A percentile compares a stretch with the other conserved stretches of the same genome.
Conservation (phyloP, 1,140 invertebrate species). For the Tetraneura akinire region DNA sequence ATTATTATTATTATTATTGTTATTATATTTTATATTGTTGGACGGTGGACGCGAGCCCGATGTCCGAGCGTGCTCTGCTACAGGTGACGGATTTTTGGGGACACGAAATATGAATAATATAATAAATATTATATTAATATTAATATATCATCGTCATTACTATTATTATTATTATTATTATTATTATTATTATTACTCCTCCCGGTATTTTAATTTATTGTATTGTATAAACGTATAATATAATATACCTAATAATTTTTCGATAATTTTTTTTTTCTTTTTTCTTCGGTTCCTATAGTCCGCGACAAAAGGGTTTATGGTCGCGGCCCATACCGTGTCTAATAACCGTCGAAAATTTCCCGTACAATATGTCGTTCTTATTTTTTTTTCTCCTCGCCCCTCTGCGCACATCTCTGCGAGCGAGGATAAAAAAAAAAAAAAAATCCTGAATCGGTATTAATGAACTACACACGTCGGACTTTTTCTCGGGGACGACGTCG, state of each 20-base stretch:
- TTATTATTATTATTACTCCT: neutral
- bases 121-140: no score
- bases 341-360: constrained; percentile 28
- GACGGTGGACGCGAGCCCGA: constrained; percentile 13
- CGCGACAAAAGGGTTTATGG: constrained; percentile 30
- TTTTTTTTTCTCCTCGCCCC: neutral
- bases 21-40: constrained; percentile 13
- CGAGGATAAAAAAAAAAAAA: constrained; percentile 15
- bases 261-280: neutral
- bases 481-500: no score
- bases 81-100: neutral
- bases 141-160: no score
- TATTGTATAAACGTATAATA: neutral
- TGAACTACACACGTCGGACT: constrained; percentile 28
- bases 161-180: no score
- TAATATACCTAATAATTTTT: neutral
- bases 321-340: constrained; percentile 33
- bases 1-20: neutral
- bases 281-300: no score
- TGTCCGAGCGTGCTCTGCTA: constrained; percentile 20
- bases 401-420: no score
- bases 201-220: no score
- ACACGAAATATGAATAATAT: neutral
- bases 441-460: constrained; percentile 38
- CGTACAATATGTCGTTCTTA: neutral